Percentiles rank a stretch among this genome's conserved stretches.
Conservation (phyloP, 1,140 invertebrate species). For the Metaphire vulgaris region DNA sequence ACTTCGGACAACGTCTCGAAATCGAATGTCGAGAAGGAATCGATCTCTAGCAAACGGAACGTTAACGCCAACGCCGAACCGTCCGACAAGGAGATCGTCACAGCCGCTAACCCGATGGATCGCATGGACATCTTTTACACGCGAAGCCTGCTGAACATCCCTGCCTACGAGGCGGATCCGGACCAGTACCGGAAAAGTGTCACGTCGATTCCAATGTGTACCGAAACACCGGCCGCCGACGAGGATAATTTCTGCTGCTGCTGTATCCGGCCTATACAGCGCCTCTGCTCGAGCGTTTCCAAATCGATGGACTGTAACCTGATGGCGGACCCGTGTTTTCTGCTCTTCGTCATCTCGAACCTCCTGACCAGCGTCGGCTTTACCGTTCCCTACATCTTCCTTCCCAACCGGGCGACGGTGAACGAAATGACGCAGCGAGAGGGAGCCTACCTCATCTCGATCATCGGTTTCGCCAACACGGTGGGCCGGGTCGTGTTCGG, state of each 20-base stretch:
- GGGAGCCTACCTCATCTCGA: conserved; percentile 74
- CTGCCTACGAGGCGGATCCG: conserved; percentile 50
- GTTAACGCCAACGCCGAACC: too few species aligned
- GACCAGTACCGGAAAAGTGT: conserved; percentile 28
- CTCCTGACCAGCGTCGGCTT: conserved; percentile 93
- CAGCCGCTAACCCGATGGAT: neutral
- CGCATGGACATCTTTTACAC: conserved; percentile 80
- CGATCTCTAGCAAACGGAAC: neutral
- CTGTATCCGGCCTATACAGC: too few species aligned
- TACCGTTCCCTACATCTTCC: conserved; percentile 84
- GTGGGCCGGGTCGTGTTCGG: conserved; percentile 56
- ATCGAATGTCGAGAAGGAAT: neutral
- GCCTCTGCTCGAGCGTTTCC: neutral
- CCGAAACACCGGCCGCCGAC: neutral
- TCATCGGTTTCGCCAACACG: conserved; percentile 65
- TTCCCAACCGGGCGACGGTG: conserved; percentile 51
- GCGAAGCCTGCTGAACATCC: conserved; percentile 66
- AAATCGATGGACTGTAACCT: conserved; percentile 80
- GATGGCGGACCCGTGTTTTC: conserved; percentile 75
- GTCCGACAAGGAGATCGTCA: neutral
- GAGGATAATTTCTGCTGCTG: neutral
- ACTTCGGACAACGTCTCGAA: neutral
- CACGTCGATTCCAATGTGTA: neutral
- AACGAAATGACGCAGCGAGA: conserved; percentile 5
- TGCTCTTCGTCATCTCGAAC: conserved; percentile 85